A percentile compares a stretch with the other conserved stretches of the same genome.
Evolutionary conservation across 2,113 vertebrate species (phyloP).

Genomic region (Nothocercus julius): DNA sequence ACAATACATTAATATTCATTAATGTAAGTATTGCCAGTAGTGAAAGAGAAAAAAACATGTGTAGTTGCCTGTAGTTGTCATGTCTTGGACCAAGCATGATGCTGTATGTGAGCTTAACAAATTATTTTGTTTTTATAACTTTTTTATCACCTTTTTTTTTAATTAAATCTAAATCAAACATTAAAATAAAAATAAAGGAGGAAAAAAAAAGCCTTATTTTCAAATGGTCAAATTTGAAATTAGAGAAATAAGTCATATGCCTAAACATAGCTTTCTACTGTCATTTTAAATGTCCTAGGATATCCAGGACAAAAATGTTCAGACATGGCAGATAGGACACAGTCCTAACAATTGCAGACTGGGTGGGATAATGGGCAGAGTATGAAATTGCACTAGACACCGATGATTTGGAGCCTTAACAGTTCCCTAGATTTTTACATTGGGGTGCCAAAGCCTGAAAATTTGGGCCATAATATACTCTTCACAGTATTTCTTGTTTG

Average conservation of each 20-base stretch:
- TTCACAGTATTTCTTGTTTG: background rate
- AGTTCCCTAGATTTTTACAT: background rate
- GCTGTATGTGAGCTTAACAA: background rate
- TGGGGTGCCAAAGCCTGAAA: background rate
- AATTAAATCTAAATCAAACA: background rate
- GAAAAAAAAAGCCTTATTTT: background rate
- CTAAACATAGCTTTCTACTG: background rate
- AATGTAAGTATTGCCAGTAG: background rate
- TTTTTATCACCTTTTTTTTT: background rate
- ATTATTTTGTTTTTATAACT: background rate
- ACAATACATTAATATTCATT: background rate
- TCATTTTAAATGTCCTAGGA: background rate
- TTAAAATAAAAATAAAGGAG: background rate
- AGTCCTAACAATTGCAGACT: background rate
- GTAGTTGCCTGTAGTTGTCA: background rate
- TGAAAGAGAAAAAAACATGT: background rate
- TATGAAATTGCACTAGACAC: background rate
- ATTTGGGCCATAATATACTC: background rate
- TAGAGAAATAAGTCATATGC: background rate
- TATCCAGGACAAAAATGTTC: background rate
- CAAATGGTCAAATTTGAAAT: background rate
- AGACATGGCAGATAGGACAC: background rate
- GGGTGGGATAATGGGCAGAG: background rate
- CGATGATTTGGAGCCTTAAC: background rate
- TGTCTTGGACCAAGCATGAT: background rate